A percentile compares a stretch with the other conserved stretches of the same genome.
Conservation (phyloP, 37 sponge, comb jelly and placozoan genomes). For the Aplysina aerophoba region DNA sequence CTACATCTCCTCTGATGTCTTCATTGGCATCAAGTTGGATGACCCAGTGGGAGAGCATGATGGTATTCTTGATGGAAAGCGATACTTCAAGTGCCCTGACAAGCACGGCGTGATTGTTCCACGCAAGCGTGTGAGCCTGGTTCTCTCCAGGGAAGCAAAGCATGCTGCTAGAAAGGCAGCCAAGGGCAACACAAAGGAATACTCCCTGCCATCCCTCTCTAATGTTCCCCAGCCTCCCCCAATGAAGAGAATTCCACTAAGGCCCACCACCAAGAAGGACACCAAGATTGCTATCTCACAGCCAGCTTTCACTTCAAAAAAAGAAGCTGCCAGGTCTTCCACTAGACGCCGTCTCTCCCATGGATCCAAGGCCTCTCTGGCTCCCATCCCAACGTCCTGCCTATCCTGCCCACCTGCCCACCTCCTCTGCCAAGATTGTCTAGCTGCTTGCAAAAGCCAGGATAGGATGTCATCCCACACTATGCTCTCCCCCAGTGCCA, state of each 20-base stretch:
- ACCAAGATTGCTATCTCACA: not conserved
- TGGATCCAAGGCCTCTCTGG: not conserved
- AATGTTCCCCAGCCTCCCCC: not conserved
- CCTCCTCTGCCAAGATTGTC: conserved; percentile 15
- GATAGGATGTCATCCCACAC: too few relatives aligned
- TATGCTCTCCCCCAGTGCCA: too few relatives aligned
- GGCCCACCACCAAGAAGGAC: not conserved
- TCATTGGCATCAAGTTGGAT: conserved; percentile 83
- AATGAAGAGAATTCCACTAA: not conserved
- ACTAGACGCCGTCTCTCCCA: not conserved
- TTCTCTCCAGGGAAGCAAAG: not conserved
- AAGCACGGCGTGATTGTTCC: conserved; percentile 78
- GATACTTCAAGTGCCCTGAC: conserved; percentile 79
- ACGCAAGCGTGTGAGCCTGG: conserved; percentile 43
- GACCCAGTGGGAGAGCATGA: conserved; percentile 87
- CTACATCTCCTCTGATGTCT: conserved; percentile 48
- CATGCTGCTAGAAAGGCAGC: not conserved
- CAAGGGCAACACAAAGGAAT: not conserved
- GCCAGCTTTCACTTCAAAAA: conserved; percentile 15
- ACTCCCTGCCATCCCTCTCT: conserved; percentile 12
- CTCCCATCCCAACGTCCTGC: not conserved
- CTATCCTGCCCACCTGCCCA: not conserved
- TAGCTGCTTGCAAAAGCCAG: too few relatives aligned
- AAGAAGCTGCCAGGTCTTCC: not conserved
- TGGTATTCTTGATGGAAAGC: conserved; percentile 70